A percentile compares a stretch with the other conserved stretches of the same genome.
Conservation (phyloP, 2,888 invertebrate species). For the Bruchidius siliquastri region DNA sequence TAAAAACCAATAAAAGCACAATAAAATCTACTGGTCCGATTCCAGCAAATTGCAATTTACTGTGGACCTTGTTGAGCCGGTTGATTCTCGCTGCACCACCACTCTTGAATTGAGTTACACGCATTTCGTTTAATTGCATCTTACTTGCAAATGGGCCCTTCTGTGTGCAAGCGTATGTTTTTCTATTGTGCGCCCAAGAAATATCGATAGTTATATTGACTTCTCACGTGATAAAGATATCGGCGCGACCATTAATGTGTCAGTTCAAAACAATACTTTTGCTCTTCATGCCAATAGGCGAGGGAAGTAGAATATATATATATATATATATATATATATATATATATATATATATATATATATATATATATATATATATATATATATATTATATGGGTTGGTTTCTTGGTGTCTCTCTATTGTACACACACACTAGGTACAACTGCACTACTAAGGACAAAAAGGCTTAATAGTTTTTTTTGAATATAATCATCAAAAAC, state of each 20-base stretch:
- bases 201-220: neutral
- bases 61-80: neutral
- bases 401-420: too few species aligned
- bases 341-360: too few species aligned
- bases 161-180: neutral
- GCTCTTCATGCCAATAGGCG: too few species aligned
- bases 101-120: neutral
- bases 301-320: too few species aligned
- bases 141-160: neutral
- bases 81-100: neutral
- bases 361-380: too few species aligned
- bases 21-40: neutral
- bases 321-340: too few species aligned
- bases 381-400: too few species aligned
- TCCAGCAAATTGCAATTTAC: neutral
- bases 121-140: neutral
- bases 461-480: too few species aligned
- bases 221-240: neutral
- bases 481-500: too few species aligned
- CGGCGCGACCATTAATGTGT: neutral
- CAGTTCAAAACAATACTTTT: too few species aligned
- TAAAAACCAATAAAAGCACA: neutral
- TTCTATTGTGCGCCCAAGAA: neutral
- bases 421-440: too few species aligned
- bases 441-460: too few species aligned